Percentiles rank a stretch among this genome's conserved stretches.
These are phyloP conservation scores for Cepaea hortensis DNA, from an alignment of 2,888 invertebrate genomes.

Conservation along the genomic window DNA sequence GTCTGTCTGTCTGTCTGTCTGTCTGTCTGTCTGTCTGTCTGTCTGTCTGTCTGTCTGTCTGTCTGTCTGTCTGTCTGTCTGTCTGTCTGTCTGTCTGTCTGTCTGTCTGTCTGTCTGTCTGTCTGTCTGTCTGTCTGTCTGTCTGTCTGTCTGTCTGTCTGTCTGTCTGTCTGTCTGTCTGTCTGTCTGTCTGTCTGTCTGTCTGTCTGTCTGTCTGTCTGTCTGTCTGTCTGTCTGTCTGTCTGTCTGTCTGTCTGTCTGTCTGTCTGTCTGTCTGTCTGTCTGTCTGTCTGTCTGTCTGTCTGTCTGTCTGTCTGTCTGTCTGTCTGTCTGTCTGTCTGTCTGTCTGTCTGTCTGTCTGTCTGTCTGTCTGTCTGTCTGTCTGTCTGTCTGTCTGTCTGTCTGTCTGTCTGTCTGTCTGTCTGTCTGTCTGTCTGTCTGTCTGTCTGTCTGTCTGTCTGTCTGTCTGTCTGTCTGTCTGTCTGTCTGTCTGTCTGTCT, in stretches of 20 bases:
- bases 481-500: not conserved
- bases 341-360: not conserved
- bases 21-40: not conserved
- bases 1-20: not conserved
- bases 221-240: not conserved
- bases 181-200: not conserved
- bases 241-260: not conserved
- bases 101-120: not conserved
- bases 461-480: not conserved
- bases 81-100: not conserved
- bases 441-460: not conserved
- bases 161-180: not conserved
- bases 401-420: not conserved
- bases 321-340: not conserved
- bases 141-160: not conserved
- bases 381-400: not conserved
- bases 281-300: not conserved
- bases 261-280: not conserved
- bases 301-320: not conserved
- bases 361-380: not conserved
- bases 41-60: not conserved
- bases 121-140: not conserved
- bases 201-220: not conserved
- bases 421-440: not conserved
- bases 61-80: not conserved